Evolutionary conservation across 2,113 vertebrate genomes (phyloP).

Genomic region (Coracopsis vasa): DNA sequence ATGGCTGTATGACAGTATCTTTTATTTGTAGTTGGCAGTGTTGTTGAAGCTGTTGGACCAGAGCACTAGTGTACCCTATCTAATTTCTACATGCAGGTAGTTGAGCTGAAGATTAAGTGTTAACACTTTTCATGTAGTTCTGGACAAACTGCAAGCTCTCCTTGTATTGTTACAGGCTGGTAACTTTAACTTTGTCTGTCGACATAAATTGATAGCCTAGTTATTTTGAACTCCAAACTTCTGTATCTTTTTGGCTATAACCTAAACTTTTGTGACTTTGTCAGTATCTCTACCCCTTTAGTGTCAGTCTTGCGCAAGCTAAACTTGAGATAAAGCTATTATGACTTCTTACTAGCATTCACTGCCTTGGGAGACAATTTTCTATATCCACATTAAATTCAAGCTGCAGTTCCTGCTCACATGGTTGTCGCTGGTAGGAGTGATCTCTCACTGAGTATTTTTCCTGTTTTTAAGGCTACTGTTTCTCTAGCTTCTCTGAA

Average conservation of each 20-base stretch:
- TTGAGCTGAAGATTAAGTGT: not conserved
- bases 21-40: not conserved
- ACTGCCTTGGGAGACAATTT: not conserved
- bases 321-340: not conserved
- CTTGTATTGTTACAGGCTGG: not conserved
- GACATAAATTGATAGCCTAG: not conserved
- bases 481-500: not conserved
- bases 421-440: not conserved
- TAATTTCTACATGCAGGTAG: not conserved
- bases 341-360: not conserved
- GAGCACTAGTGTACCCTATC: not conserved
- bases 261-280: not conserved
- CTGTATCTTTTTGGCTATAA: not conserved
- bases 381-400: not conserved
- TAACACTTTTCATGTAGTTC: not conserved
- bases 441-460: not conserved
- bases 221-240: not conserved
- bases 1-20: not conserved
- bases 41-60: not conserved
- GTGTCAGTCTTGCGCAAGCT: not conserved
- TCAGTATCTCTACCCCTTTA: not conserved
- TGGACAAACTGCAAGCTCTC: not conserved
- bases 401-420: not conserved
- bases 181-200: not conserved
- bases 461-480: not conserved